Evolutionary conservation across 1,140 invertebrate genomes (phyloP).

Genomic region (Ceratina australensis): DNA sequence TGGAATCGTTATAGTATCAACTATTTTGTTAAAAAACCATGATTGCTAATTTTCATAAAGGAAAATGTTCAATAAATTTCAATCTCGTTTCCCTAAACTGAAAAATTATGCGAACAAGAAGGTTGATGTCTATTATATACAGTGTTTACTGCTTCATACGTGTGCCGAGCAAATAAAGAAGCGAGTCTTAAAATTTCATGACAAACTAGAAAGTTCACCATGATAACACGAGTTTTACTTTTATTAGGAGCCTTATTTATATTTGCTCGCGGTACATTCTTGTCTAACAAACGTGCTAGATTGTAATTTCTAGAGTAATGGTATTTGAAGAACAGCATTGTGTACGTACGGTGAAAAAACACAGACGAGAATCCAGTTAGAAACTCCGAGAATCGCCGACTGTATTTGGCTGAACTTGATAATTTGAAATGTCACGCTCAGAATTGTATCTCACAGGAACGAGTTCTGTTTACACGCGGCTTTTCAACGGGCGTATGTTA

Average conservation of each 20-base stretch:
- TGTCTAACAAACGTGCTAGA: neutral
- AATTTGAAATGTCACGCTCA: conserved; percentile 18
- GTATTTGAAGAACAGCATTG: conserved; percentile 12
- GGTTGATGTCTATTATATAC: too few relatives aligned
- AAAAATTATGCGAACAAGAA: too few relatives aligned
- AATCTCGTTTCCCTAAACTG: too few relatives aligned
- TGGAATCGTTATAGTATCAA: too few relatives aligned
- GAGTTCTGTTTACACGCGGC: conserved; percentile 27
- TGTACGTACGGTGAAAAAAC: neutral
- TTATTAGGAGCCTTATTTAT: neutral
- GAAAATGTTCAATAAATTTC: too few relatives aligned
- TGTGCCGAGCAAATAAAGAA: too few relatives aligned
- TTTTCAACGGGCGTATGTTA: neutral
- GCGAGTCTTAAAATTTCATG: too few relatives aligned
- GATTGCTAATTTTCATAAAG: too few relatives aligned
- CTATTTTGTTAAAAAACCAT: too few relatives aligned
- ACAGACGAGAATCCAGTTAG: neutral
- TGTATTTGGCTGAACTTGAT: conserved; percentile 35
- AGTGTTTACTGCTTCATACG: too few relatives aligned
- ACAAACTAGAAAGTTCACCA: neutral
- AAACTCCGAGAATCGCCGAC: neutral
- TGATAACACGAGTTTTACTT: neutral
- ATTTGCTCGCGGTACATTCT: neutral
- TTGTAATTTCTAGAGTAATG: neutral
- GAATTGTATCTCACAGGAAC: conserved; percentile 13